These are phyloP conservation scores for Orussus abietinus DNA, from an alignment of 1,140 invertebrate species.

Conservation along the genomic window DNA sequence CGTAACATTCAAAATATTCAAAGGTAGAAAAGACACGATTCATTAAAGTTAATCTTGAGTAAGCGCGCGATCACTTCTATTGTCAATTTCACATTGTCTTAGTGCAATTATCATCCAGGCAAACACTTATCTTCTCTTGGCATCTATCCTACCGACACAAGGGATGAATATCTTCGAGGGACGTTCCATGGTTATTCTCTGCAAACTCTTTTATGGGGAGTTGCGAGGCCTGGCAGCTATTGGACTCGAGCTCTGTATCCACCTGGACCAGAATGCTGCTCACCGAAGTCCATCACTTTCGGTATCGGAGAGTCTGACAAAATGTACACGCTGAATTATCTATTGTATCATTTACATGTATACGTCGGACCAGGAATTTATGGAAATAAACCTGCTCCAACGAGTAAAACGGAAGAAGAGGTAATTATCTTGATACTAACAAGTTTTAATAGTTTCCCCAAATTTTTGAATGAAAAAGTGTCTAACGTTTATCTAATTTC, in stretches of 20 bases:
- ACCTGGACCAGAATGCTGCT: slow-evolving; percentile 43
- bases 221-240: slow-evolving; percentile 45
- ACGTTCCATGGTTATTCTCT: slow-evolving; percentile 55
- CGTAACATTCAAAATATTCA: too few species aligned
- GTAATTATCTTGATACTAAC: slow-evolving; percentile 21
- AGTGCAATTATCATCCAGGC: too few species aligned
- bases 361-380: slow-evolving; percentile 31
- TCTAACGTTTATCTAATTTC: slow-evolving; percentile 9
- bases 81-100: too few species aligned
- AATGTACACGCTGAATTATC: slow-evolving; percentile 51
- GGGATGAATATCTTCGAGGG: slow-evolving; percentile 45
- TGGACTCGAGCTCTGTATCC: slow-evolving; percentile 52
- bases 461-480: slow-evolving; percentile 1
- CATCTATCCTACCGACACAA: slow-evolving; percentile 52
- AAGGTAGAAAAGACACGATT: too few species aligned
- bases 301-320: slow-evolving; percentile 47
- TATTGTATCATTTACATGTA: slow-evolving; percentile 49
- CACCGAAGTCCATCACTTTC: slow-evolving; percentile 47
- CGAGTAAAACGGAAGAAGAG: slow-evolving; percentile 36
- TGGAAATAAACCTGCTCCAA: slow-evolving; percentile 40
- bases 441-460: slow-evolving; percentile 4
- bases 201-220: slow-evolving; percentile 49
- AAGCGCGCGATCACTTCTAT: too few species aligned
- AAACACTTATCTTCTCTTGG: slow-evolving; percentile 48
- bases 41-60: too few species aligned